phyloP scores from a whole-genome alignment of 2,113 vertebrate species.

The Brachionichthys hirsutus region DNA sequence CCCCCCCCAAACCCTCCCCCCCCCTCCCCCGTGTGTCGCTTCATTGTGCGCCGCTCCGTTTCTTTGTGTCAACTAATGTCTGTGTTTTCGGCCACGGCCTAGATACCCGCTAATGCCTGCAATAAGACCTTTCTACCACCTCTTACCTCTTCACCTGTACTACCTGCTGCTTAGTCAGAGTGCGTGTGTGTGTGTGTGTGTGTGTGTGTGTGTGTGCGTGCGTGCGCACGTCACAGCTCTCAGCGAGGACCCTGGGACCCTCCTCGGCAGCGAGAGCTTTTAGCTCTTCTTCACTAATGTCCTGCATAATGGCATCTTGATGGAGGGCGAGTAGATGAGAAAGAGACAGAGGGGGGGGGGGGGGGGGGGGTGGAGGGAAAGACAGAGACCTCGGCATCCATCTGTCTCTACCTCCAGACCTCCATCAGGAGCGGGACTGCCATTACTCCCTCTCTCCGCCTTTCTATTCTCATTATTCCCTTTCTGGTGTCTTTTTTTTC shows the following conservation, averaged over 20 bases:
- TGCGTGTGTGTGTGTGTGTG: constrained; percentile 24
- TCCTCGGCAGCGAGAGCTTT: constrained; percentile 81
- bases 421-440: constrained; percentile 44
- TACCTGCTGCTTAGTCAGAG: constrained; percentile 47
- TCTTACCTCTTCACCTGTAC: constrained; percentile 63
- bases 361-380: constrained; percentile 8
- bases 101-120: constrained; percentile 57
- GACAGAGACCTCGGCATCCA: constrained; percentile 41
- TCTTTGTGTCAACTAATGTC: constrained; percentile 56
- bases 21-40: no score
- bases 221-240: constrained; percentile 52
- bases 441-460: constrained; percentile 66
- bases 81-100: constrained; percentile 45
- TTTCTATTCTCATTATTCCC: constrained; percentile 64
- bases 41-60: constrained; percentile 2
- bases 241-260: constrained; percentile 79
- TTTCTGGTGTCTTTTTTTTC: constrained; percentile 35
- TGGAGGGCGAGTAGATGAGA: constrained; percentile 52
- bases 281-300: constrained; percentile 82
- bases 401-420: constrained; percentile 59
- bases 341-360: constrained; percentile 2
- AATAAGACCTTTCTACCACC: constrained; percentile 68
- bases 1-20: no score
- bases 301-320: constrained; percentile 83
- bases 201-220: constrained; percentile 26